Percentiles rank a stretch among this genome's conserved stretches.
Evolutionary conservation across 2,888 invertebrate species (phyloP).

Genomic region (Branchipolynoe longqiensis): DNA sequence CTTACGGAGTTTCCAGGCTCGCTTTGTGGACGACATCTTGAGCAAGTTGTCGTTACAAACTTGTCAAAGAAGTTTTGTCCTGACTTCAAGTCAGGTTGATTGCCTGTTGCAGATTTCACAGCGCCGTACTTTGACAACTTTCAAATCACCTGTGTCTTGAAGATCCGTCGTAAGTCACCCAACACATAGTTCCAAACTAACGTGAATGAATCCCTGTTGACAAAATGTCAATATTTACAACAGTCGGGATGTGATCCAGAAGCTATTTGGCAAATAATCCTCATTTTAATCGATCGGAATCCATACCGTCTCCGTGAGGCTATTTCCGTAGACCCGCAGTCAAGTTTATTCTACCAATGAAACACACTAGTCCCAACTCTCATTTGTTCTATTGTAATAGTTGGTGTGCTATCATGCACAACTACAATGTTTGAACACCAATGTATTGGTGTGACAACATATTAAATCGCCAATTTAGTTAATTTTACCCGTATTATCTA

Average conservation of each 20-base stretch:
- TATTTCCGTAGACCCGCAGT: conserved; percentile 46
- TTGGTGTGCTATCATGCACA: too few relatives aligned
- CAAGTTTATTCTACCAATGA: too few relatives aligned
- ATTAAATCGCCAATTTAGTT: too few relatives aligned
- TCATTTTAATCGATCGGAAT: conserved; percentile 53
- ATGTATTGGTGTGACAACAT: too few relatives aligned
- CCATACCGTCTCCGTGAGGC: conserved; percentile 46
- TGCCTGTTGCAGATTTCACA: conserved; percentile 20
- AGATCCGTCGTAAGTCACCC: background rate
- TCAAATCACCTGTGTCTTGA: conserved; percentile 7
- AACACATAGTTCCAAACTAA: conserved; percentile 11
- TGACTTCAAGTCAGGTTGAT: conserved; percentile 42
- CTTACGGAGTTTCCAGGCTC: conserved; percentile 66
- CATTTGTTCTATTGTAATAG: too few relatives aligned
- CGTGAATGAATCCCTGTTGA: background rate
- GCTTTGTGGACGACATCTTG: conserved; percentile 60
- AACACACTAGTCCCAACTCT: too few relatives aligned
- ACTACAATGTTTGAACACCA: too few relatives aligned
- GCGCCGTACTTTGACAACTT: conserved; percentile 16
- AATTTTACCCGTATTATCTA: too few relatives aligned
- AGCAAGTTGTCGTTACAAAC: background rate
- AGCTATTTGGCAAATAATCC: conserved; percentile 42
- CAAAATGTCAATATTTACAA: background rate
- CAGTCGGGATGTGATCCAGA: background rate
- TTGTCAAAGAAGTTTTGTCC: conserved; percentile 39